Percentiles rank a stretch among this genome's conserved stretches.
These are phyloP conservation scores for Chaunax sp. DNA, from an alignment of 2,797 vertebrate genomes.

Conservation along the genomic window DNA sequence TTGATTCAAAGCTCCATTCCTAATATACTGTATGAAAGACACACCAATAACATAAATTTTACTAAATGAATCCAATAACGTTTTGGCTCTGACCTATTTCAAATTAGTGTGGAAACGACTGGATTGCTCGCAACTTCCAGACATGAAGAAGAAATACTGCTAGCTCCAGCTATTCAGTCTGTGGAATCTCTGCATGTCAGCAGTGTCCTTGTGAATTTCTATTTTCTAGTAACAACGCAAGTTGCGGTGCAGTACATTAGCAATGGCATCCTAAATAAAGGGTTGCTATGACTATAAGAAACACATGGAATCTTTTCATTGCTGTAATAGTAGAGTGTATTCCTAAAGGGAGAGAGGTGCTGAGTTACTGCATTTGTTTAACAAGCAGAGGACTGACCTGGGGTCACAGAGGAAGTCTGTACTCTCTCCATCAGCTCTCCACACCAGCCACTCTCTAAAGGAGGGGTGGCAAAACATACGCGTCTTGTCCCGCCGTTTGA, in stretches of 20 bases:
- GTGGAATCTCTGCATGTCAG: constrained; percentile 5
- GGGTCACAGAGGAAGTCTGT: constrained; percentile 96
- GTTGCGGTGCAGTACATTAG: constrained; percentile 1
- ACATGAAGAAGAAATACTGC: neutral
- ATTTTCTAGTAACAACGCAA: constrained; percentile 18
- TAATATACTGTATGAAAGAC: neutral
- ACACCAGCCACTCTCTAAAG: constrained; percentile 98
- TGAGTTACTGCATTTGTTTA: constrained; percentile 26
- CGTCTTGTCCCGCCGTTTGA: constrained; percentile 94
- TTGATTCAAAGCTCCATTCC: neutral
- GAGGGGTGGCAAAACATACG: constrained; percentile 99
- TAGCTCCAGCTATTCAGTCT: constrained; percentile 1
- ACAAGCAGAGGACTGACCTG: constrained; percentile 83
- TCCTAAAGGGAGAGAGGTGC: constrained; percentile 34
- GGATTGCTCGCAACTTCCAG: neutral
- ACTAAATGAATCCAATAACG: constrained; percentile 2
- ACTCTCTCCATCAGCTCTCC: constrained; percentile 96
- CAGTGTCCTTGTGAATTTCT: constrained; percentile 3
- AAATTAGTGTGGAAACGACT: neutral
- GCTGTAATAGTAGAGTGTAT: constrained; percentile 2
- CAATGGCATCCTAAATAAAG: constrained; percentile 14
- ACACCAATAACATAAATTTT: constrained; percentile 1
- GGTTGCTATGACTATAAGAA: constrained; percentile 25
- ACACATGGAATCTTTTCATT: constrained; percentile 19
- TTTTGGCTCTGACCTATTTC: neutral